phyloP scores from a whole-genome alignment of 2,888 invertebrate genomes.

The Drosophila putrida region DNA sequence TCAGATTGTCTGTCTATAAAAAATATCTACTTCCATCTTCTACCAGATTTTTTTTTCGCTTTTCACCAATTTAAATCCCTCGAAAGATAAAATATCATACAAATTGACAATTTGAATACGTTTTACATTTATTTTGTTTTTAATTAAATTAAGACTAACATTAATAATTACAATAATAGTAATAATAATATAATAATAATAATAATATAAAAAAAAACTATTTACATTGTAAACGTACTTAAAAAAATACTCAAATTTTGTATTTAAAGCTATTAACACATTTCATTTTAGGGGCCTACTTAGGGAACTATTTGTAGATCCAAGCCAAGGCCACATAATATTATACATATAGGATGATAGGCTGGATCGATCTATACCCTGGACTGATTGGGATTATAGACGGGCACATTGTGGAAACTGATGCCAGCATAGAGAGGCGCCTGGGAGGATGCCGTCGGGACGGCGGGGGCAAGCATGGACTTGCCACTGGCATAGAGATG shows the following conservation, averaged over 20 bases:
- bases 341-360: not conserved
- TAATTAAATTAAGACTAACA: conserved; percentile 12
- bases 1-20: no score
- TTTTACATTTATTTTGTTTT: conserved; percentile 20
- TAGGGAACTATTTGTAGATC: conserved; percentile 34
- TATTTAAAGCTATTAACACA: conserved; percentile 79
- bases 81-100: not conserved
- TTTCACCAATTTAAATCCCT: no score
- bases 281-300: conserved; percentile 51
- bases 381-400: conserved; percentile 82
- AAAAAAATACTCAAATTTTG: conserved; percentile 34
- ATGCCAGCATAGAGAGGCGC: conserved; percentile 85
- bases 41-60: no score
- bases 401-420: conserved; percentile 85
- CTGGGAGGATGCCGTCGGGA: conserved; percentile 23
- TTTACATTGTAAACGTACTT: conserved; percentile 35
- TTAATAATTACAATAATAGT: conserved; percentile 16
- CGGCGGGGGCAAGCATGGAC: conserved; percentile 43
- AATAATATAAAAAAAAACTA: conserved; percentile 29
- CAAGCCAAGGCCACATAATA: conserved; percentile 30
- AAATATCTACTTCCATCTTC: no score
- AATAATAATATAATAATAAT: conserved; percentile 8
- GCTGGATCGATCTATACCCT: conserved; percentile 76
- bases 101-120: conserved; percentile 5
- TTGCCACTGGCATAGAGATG: conserved; percentile 73